Evolutionary conservation across 2,797 vertebrate species (phyloP).

Genomic region (Micrastur ruficollis): DNA sequence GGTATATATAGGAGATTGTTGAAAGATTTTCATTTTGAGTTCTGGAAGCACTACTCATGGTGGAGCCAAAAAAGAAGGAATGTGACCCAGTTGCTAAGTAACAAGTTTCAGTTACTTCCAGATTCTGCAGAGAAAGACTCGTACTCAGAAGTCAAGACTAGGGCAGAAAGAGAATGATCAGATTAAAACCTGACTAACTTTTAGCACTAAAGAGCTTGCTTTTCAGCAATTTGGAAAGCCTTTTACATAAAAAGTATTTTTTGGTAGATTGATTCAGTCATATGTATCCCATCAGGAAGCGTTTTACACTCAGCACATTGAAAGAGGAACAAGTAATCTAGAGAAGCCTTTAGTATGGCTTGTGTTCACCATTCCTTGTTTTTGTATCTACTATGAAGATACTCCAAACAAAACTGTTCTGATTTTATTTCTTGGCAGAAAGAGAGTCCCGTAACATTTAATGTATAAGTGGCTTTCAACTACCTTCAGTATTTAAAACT

Average conservation of each 20-base stretch:
- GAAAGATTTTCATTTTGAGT: slow-evolving; percentile 17
- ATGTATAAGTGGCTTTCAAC: not conserved
- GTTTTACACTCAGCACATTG: not conserved
- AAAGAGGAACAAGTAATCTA: not conserved
- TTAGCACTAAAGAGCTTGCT: not conserved
- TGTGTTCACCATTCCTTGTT: not conserved
- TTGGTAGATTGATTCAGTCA: not conserved
- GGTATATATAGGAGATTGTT: not conserved
- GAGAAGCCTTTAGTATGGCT: not conserved
- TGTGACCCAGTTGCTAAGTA: slow-evolving; percentile 58
- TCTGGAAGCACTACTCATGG: slow-evolving; percentile 2
- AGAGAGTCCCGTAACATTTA: not conserved
- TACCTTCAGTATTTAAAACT: not conserved
- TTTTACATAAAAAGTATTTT: not conserved
- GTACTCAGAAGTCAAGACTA: not conserved
- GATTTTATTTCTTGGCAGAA: not conserved
- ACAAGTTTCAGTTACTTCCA: slow-evolving; percentile 41
- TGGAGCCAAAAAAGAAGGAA: slow-evolving; percentile 48
- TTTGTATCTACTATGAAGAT: not conserved
- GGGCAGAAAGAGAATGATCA: not conserved
- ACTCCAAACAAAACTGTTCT: not conserved
- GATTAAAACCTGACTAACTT: not conserved
- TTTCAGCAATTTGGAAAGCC: not conserved
- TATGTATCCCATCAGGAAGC: not conserved
- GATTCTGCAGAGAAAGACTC: not conserved